Base-by-base conservation (phyloP, 2,113 vertebrate genomes). In the Gambusia affinis region DNA sequence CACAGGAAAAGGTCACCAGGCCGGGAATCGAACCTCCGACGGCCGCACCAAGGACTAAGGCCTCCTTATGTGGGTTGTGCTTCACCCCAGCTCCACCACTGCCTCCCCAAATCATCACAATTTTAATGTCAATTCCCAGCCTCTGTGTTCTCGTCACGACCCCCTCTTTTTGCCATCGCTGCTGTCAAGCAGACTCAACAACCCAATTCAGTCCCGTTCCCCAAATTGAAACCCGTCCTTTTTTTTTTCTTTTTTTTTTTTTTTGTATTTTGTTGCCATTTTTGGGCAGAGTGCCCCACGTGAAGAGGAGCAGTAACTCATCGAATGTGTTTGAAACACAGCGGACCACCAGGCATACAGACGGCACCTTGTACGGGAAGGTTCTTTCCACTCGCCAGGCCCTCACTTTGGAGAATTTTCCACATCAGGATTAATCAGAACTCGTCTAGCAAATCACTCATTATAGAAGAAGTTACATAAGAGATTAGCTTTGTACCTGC, bases 291-390 rank as follows among this genome's bases (percentile, higher is more conserved):
- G 81, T 15, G 67, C 35, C 35, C 30, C 37, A 80, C n/a, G 31
- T 4, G 28, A 57, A 61, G 24, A 65, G 19, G 14, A 14, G 51
- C 70, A 12, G 29, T 86, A 84, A 87, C 70, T 88, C 77, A 81
- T 1, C 73, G 0, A 8, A 57, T 28, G 79, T 81, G 71, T 80
- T 78, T 54, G 69, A 80, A 83, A 68, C 75, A 63, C 71, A 72
- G 29, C 51, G 24, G 70, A 72, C 83, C 76, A 70, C 78, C 77
- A 68, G 79, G 65, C 72, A 27, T 42, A 22, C 14, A 47, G 22
- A 64, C 54, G 64, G 15, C 37, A 10, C 47, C 67, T 8, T 57
- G 60, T 29, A 67, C 67, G 61, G 61, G 51, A 69, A 60, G 69
- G 70, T 83, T 71, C 67, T 70, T 72, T 79, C 68, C 33, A 29